Conservation (phyloP, 2,113 vertebrate genomes). For the Colius striatus region DNA sequence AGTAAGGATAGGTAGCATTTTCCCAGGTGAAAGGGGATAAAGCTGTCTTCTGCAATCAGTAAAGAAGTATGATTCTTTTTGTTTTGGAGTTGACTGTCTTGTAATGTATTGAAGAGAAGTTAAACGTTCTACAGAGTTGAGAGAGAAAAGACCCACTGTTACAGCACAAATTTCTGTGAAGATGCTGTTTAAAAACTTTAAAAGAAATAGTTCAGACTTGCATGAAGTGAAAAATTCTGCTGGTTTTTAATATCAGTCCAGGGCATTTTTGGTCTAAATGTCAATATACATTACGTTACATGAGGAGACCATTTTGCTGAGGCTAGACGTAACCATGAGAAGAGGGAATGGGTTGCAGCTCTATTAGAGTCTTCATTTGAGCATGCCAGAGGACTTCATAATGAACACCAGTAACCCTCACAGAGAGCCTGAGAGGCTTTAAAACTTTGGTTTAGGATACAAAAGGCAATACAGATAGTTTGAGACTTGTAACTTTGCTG, state of each 20-base stretch:
- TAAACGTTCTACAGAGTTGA: not conserved
- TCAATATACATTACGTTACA: not conserved
- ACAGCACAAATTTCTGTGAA: not conserved
- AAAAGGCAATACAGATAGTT: not conserved
- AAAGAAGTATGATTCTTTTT: not conserved
- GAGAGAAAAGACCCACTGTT: not conserved
- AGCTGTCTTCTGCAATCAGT: not conserved
- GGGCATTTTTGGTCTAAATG: slow-evolving; percentile 46
- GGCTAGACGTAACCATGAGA: not conserved
- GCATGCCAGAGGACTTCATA: not conserved
- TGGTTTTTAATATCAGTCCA: not conserved
- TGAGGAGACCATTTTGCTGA: not conserved
- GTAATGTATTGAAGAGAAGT: not conserved
- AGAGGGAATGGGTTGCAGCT: not conserved
- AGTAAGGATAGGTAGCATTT: not conserved
- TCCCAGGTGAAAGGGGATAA: not conserved
- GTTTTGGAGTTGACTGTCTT: not conserved
- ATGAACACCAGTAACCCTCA: not conserved
- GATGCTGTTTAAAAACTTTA: not conserved
- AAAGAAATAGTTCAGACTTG: not conserved
- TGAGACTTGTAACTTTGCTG: not conserved
- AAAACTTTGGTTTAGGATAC: not conserved
- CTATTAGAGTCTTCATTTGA: not conserved
- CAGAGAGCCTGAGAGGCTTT: not conserved
- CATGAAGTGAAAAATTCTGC: not conserved